Conservation (phyloP, 2,888 invertebrate species). For the Furcula furcula region DNA sequence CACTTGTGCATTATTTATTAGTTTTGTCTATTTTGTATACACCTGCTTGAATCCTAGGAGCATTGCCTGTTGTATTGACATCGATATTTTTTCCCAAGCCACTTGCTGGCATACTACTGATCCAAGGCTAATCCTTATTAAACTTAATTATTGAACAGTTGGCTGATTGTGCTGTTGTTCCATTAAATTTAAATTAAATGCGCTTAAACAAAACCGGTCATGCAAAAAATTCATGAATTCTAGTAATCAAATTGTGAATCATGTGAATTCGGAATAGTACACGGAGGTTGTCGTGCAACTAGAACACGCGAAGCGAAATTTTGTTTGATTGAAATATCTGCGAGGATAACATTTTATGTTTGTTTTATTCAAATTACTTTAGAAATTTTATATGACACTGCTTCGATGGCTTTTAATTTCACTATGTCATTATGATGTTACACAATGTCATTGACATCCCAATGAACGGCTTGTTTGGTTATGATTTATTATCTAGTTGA, state of each 20-base stretch:
- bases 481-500: slow-evolving; percentile 16
- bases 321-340: slow-evolving; percentile 26
- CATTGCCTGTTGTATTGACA: too few relatives aligned
- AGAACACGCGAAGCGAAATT: slow-evolving; percentile 50
- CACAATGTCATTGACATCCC: slow-evolving; percentile 24
- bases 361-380: slow-evolving; percentile 9
- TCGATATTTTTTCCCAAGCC: too few relatives aligned
- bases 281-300: slow-evolving; percentile 18
- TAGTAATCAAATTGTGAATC: slow-evolving; percentile 25
- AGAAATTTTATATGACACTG: slow-evolving; percentile 5
- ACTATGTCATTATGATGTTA: slow-evolving; percentile 7
- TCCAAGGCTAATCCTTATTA: too few relatives aligned
- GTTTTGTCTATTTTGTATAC: too few relatives aligned
- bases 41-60: too few relatives aligned
- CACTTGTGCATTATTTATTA: too few relatives aligned
- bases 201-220: slow-evolving; percentile 4
- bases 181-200: slow-evolving; percentile 1
- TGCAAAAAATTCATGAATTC: slow-evolving; percentile 14
- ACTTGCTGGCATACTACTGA: too few relatives aligned
- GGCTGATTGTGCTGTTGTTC: background rate
- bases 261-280: slow-evolving; percentile 37
- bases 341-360: slow-evolving; percentile 12
- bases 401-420: slow-evolving; percentile 1
- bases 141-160: background rate
- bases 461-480: slow-evolving; percentile 9